phyloP scores from a whole-genome alignment of 2,888 invertebrate genomes.

The Ichneumon xanthorius region DNA sequence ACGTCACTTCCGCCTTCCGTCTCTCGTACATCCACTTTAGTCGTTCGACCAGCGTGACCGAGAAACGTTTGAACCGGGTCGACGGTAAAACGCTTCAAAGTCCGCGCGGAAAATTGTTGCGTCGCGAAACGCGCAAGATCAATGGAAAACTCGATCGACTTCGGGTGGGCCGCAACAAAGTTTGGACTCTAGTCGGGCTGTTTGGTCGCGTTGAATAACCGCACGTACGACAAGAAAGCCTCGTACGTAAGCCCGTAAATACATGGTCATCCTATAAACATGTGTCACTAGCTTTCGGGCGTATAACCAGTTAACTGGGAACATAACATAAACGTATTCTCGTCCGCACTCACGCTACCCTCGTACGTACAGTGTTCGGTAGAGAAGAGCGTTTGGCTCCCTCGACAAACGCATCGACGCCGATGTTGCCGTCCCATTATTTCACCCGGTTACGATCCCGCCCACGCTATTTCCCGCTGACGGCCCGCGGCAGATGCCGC shows the following conservation, averaged over 20 bases:
- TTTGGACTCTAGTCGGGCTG: slow-evolving; percentile 21
- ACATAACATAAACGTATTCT: slow-evolving; percentile 57
- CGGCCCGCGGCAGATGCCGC: background rate
- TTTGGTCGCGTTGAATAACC: slow-evolving; percentile 34
- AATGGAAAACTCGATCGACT: slow-evolving; percentile 10
- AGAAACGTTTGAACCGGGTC: no score
- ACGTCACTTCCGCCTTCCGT: no score
- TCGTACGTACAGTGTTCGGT: slow-evolving; percentile 40
- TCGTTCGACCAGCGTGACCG: no score
- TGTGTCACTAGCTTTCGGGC: slow-evolving; percentile 50
- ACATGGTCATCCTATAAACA: background rate
- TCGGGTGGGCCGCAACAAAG: background rate
- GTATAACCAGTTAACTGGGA: slow-evolving; percentile 54
- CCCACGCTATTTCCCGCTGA: slow-evolving; percentile 18
- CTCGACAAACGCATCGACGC: slow-evolving; percentile 46
- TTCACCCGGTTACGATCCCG: slow-evolving; percentile 17
- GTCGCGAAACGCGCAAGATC: background rate
- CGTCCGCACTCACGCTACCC: slow-evolving; percentile 56
- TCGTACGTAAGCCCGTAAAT: slow-evolving; percentile 13
- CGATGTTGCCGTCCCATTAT: slow-evolving; percentile 40
- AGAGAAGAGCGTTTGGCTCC: background rate
- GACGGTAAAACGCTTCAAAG: background rate
- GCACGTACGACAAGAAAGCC: slow-evolving; percentile 16
- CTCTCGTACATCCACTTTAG: no score
- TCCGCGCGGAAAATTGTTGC: background rate